Conservation (phyloP, 2,797 vertebrate species). For the Periparus ater region DNA sequence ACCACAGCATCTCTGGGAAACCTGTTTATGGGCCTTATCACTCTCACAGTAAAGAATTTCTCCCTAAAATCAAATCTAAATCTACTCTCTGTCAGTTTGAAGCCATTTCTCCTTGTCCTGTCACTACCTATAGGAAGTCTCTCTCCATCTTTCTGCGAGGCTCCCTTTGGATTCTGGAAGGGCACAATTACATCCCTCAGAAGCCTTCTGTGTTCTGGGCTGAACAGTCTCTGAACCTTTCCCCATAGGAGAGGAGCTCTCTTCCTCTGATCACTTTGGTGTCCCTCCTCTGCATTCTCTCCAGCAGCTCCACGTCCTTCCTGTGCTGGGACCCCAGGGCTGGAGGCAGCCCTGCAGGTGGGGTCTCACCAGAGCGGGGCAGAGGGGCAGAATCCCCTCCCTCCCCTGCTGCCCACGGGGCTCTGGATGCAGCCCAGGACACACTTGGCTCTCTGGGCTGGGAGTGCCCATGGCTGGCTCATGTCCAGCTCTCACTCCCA, state of each 20-base stretch:
- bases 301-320: not conserved
- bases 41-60: not conserved
- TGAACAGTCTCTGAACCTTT: not conserved
- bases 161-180: not conserved
- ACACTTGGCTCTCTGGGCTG: too few relatives aligned
- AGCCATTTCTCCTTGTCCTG: not conserved
- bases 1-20: not conserved
- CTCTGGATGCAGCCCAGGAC: not conserved
- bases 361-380: not conserved
- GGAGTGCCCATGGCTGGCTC: not conserved
- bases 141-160: not conserved
- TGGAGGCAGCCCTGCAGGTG: not conserved
- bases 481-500: not conserved
- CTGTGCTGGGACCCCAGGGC: not conserved
- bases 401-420: not conserved
- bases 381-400: not conserved
- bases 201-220: not conserved
- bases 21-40: not conserved
- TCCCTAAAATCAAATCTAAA: not conserved
- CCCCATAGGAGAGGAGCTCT: rapidly evolving
- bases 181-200: not conserved
- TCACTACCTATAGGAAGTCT: not conserved
- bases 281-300: not conserved
- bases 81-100: not conserved
- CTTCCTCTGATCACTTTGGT: not conserved